Conservation (phyloP, 2,888 invertebrate genomes). For the Pristionchus mayeri region DNA sequence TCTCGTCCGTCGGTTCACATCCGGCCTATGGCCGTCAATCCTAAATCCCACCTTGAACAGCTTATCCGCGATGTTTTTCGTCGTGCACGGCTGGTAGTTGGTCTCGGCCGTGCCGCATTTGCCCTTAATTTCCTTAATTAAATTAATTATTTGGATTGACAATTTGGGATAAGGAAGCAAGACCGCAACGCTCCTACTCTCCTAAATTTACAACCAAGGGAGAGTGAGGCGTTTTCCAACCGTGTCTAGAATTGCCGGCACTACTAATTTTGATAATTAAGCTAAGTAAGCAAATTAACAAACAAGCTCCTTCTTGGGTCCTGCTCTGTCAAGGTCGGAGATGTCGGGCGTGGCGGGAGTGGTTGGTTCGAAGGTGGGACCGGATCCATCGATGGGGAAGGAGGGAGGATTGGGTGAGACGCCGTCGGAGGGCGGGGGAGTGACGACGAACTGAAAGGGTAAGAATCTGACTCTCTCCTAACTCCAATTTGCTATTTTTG, state of each 20-base stretch:
- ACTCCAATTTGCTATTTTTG: no score
- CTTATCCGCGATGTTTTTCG: slow-evolving; percentile 71
- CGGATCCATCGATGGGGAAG: slow-evolving; percentile 32
- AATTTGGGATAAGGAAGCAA: no score
- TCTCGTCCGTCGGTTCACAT: no score
- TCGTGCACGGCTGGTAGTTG: slow-evolving; percentile 73
- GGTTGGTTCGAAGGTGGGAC: neutral
- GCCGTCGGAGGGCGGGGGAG: neutral
- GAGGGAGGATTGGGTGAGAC: neutral
- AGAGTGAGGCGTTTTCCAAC: no score
- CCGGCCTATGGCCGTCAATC: no score
- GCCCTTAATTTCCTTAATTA: slow-evolving; percentile 54
- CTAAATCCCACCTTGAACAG: slow-evolving; percentile 58
- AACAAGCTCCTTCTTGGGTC: slow-evolving; percentile 33
- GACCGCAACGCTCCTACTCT: no score
- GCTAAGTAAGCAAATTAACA: neutral
- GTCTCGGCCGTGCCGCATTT: slow-evolving; percentile 72
- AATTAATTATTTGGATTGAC: no score
- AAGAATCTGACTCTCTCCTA: no score
- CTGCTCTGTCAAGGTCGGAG: neutral
- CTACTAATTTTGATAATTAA: no score
- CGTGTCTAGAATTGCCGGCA: no score
- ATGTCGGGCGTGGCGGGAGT: slow-evolving; percentile 2
- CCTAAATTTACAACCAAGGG: no score
- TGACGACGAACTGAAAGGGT: neutral